Percentiles rank a stretch among this genome's conserved stretches.
These are phyloP conservation scores for Oxyteleia sp. DNA, from an alignment of 2,888 invertebrate species.

Conservation along the genomic window DNA sequence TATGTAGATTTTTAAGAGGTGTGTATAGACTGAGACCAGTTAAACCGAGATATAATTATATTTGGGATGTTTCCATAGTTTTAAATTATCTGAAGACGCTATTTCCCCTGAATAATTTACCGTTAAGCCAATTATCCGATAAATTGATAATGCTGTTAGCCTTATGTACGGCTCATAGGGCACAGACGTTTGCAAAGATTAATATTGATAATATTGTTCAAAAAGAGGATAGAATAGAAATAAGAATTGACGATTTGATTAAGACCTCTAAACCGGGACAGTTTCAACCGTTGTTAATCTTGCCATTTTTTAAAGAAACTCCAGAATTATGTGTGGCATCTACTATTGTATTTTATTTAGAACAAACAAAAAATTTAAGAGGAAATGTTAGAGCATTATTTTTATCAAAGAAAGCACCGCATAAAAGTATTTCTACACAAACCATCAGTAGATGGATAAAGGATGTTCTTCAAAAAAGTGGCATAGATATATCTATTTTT, in stretches of 20 bases:
- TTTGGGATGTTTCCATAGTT: constrained; percentile 74
- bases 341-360: constrained; percentile 31
- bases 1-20: constrained; percentile 75
- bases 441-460: constrained; percentile 60
- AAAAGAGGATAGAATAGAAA: constrained; percentile 28
- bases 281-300: constrained; percentile 27
- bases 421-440: constrained; percentile 33
- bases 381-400: constrained; percentile 16
- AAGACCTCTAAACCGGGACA: constrained; percentile 57
- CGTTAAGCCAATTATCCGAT: constrained; percentile 42
- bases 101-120: constrained; percentile 32
- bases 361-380: constrained; percentile 40
- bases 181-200: constrained; percentile 63
- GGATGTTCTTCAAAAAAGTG: constrained; percentile 20
- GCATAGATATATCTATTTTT: constrained; percentile 37
- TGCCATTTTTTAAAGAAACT: constrained; percentile 47
- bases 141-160: constrained; percentile 60
- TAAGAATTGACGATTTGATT: constrained; percentile 60
- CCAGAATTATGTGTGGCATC: constrained; percentile 48
- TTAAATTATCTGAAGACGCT: constrained; percentile 53
- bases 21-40: constrained; percentile 67
- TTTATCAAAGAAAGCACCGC: constrained; percentile 37
- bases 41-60: constrained; percentile 70
- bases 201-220: constrained; percentile 51
- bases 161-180: constrained; percentile 68